phyloP scores from a whole-genome alignment of 2,797 vertebrate species.

The Hozukius guyotensis region DNA sequence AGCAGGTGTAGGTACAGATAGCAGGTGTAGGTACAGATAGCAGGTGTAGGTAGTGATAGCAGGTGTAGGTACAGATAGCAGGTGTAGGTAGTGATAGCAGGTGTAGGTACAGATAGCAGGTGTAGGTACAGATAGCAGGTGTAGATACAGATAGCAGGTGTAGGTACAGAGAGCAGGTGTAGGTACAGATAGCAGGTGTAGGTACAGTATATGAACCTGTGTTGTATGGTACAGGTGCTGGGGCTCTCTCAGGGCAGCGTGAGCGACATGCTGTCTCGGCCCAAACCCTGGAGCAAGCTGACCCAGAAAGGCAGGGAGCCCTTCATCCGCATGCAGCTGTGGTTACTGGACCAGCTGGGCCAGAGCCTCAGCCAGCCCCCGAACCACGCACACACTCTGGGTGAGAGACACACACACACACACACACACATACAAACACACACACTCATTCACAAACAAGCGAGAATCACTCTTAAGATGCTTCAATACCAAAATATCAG shows the following conservation, averaged over 20 bases:
- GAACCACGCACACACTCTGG: constrained; percentile 75
- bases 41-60: no score
- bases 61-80: no score
- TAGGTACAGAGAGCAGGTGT: no score
- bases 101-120: no score
- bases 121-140: no score
- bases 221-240: constrained; percentile 62
- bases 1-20: no score
- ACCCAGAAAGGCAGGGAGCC: constrained; percentile 98
- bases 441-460: neutral
- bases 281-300: constrained; percentile 98
- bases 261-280: constrained; percentile 98
- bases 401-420: constrained; percentile 56
- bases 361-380: constrained; percentile 86
- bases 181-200: no score
- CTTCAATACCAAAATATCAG: neutral
- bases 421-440: neutral
- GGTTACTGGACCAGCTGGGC: constrained; percentile 95
- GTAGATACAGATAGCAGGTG: no score
- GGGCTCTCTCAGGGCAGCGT: constrained; percentile 98
- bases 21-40: no score
- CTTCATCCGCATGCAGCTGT: constrained; percentile 99
- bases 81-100: rapidly evolving
- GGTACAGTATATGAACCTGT: neutral
- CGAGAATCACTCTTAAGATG: neutral